These are phyloP conservation scores for Eupleurogrammus muticus DNA, from an alignment of 2,797 vertebrate species.

Conservation along the genomic window DNA sequence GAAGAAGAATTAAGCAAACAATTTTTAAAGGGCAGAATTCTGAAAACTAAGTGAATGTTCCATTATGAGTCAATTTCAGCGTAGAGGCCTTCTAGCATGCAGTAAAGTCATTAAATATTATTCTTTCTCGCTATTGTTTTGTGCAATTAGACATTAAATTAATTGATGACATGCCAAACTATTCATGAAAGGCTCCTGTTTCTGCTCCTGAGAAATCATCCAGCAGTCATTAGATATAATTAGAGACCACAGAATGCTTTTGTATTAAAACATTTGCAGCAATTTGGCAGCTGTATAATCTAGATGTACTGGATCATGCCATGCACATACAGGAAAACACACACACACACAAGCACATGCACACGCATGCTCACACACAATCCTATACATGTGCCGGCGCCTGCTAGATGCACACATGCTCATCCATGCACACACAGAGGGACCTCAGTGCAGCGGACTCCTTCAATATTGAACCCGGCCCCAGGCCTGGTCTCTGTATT, in stretches of 20 bases:
- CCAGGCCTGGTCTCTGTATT: constrained; percentile 86
- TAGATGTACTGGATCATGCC: constrained; percentile 82
- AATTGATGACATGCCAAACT: constrained; percentile 58
- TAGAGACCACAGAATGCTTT: constrained; percentile 82
- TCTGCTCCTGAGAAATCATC: constrained; percentile 69
- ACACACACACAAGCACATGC: constrained; percentile 53
- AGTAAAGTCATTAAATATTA: constrained; percentile 17
- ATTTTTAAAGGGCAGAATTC: too few relatives aligned
- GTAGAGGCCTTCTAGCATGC: too few relatives aligned
- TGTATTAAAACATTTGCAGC: constrained; percentile 86
- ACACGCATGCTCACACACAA: constrained; percentile 48
- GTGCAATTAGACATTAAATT: constrained; percentile 37
- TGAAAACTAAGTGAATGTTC: too few relatives aligned
- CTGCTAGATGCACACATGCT: constrained; percentile 48
- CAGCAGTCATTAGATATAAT: constrained; percentile 83
- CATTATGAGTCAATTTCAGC: too few relatives aligned
- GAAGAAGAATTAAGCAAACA: too few relatives aligned
- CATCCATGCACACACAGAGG: constrained; percentile 75
- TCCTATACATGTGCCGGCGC: constrained; percentile 50
- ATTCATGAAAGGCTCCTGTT: constrained; percentile 51
- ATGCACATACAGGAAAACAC: constrained; percentile 78
- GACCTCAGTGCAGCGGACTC: constrained; percentile 81
- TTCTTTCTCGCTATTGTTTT: constrained; percentile 28
- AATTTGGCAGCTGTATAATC: constrained; percentile 85
- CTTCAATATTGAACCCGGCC: constrained; percentile 87